Percentiles rank a stretch among this genome's conserved stretches.
Evolutionary conservation across 2,113 vertebrate species (phyloP).

Genomic region (Cricetomys ansorgei): DNA sequence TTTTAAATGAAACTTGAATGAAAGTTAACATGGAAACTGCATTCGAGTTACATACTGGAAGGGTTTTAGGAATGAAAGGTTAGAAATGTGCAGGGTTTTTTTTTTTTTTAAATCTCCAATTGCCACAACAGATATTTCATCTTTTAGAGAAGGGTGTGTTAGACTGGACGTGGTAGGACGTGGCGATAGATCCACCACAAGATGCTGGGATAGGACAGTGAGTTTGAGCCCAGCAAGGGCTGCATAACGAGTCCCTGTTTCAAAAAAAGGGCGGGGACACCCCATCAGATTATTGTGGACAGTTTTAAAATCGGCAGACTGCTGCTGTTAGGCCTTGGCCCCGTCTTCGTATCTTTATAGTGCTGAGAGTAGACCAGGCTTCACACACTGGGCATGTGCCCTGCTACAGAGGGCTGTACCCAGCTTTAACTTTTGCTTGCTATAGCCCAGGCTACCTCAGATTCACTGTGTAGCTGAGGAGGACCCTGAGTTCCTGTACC

Average conservation of each 20-base stretch:
- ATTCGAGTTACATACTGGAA: background rate
- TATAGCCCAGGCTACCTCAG: background rate
- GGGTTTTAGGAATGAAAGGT: slow-evolving; percentile 37
- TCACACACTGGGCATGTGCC: background rate
- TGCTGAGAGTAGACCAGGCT: background rate
- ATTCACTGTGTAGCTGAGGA: background rate
- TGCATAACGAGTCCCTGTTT: background rate
- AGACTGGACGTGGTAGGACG: background rate
- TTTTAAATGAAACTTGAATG: slow-evolving; percentile 45
- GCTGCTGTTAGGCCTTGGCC: background rate
- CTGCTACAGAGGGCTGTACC: background rate
- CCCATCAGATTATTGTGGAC: background rate
- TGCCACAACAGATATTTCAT: background rate
- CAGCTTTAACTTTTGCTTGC: background rate
- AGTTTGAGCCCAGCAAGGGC: background rate
- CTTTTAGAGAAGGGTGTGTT: background rate
- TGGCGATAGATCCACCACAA: background rate
- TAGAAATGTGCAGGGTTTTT: background rate
- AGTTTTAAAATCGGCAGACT: slow-evolving; percentile 9
- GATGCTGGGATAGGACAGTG: background rate
- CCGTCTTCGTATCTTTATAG: background rate
- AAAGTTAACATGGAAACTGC: slow-evolving; percentile 41
- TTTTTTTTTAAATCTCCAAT: background rate
- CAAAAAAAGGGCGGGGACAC: background rate
- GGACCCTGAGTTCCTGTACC: background rate